These are phyloP conservation scores for Poecilia latipinna DNA, from an alignment of 2,113 vertebrate species.

Conservation along the genomic window DNA sequence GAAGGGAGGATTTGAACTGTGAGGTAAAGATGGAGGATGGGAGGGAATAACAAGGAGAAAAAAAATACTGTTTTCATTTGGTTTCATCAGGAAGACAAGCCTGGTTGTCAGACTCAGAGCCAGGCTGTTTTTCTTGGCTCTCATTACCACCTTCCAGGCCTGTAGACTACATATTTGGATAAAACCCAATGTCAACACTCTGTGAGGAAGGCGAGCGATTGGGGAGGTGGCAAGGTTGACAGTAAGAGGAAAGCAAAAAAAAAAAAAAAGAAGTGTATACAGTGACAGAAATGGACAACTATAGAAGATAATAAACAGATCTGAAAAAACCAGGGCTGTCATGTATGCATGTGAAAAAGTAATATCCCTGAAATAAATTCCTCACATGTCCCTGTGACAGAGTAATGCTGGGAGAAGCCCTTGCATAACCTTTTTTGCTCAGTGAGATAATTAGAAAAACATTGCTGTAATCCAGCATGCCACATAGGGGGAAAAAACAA, in stretches of 20 bases:
- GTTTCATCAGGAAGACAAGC: slow-evolving; percentile 72
- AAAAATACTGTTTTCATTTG: slow-evolving; percentile 75
- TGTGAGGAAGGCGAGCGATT: slow-evolving; percentile 37
- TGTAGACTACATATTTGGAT: slow-evolving; percentile 76
- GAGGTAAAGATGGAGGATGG: slow-evolving; percentile 41
- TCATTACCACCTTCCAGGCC: slow-evolving; percentile 67
- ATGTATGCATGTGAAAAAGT: slow-evolving; percentile 18
- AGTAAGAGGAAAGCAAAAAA: background rate
- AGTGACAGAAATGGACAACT: slow-evolving; percentile 3
- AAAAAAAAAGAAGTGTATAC: slow-evolving; percentile 7
- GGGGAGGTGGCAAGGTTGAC: slow-evolving; percentile 53
- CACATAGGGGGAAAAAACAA: slow-evolving; percentile 41
- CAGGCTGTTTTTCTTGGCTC: slow-evolving; percentile 80
- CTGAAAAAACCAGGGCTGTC: slow-evolving; percentile 14
- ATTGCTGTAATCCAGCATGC: slow-evolving; percentile 55
- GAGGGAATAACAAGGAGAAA: slow-evolving; percentile 65
- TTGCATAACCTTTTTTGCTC: slow-evolving; percentile 56
- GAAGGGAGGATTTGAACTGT: slow-evolving; percentile 2
- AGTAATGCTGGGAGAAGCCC: slow-evolving; percentile 47
- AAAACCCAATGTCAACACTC: slow-evolving; percentile 74
- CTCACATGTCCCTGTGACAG: slow-evolving; percentile 27
- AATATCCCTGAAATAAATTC: slow-evolving; percentile 25
- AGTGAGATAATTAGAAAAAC: slow-evolving; percentile 71
- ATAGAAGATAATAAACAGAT: background rate
- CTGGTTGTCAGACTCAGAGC: slow-evolving; percentile 68